These are phyloP conservation scores for Piprites chloris DNA, from an alignment of 2,113 vertebrate genomes.

Conservation along the genomic window DNA sequence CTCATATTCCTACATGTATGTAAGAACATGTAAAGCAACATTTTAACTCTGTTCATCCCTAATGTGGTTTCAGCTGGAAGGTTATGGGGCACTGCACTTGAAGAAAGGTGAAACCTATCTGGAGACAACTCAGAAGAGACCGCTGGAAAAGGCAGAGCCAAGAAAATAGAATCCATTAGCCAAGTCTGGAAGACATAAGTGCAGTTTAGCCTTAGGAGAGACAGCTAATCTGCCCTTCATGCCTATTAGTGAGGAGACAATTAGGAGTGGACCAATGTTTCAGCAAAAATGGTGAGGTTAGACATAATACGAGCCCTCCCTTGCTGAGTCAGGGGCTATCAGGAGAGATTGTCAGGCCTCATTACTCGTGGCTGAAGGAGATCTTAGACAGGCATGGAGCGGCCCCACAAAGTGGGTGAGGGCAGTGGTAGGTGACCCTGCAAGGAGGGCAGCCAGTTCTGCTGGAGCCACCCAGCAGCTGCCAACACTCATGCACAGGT, in stretches of 20 bases:
- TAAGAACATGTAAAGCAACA: neutral
- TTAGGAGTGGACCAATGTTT: neutral
- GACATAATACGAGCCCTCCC: neutral
- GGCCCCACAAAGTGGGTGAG: fast-evolving
- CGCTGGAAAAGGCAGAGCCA: neutral
- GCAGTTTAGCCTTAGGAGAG: neutral
- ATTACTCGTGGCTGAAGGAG: fast-evolving
- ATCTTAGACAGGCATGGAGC: neutral
- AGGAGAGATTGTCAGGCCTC: neutral
- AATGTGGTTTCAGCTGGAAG: neutral
- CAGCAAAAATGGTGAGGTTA: neutral
- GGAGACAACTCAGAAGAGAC: neutral
- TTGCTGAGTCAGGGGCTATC: neutral
- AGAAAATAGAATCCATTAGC: fast-evolving
- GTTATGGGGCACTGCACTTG: neutral
- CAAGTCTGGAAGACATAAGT: neutral
- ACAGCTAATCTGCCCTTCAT: neutral
- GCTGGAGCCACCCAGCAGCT: neutral
- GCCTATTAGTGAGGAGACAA: neutral
- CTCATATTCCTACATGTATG: neutral
- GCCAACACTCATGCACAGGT: fast-evolving
- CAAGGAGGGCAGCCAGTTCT: neutral
- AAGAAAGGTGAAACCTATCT: neutral
- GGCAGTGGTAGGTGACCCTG: neutral
- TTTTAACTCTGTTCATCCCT: neutral